Base-by-base conservation (phyloP, 2,888 invertebrate genomes). In the Melanargia galathea region DNA sequence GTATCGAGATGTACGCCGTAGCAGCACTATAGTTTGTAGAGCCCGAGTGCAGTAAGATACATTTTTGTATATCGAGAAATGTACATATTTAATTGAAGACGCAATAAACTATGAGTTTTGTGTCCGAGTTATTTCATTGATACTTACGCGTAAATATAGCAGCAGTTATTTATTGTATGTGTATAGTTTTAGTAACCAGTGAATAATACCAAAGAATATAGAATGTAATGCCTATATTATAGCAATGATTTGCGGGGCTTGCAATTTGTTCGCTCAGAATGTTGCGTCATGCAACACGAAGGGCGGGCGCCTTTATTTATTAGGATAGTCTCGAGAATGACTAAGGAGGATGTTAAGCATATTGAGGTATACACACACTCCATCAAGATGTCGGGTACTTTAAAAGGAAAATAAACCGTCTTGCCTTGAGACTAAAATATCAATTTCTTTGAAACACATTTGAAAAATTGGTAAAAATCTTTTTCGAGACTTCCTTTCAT, bases 131-230 rank as follows among this genome's bases (percentile, higher is more conserved):
- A 48, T 35, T 52, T 64, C 66, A 72, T 68, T 70, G 66, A 73
- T 70, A 71, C 68, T 69, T 69, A 68, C 62, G 62, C 67, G 49
- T 69, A 61, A 64, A 60, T 64, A 67, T 65, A 70, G 71, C 70
- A 68, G 69, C 66, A 72, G 76, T 77, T 79, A 79, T 75, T 79
- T 80, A 80, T 80, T 79, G 71, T 75, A 74, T 74, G 76, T 75
- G 72, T 77, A 74, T 85, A 86, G 84, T 69, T 81, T 81, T 83
- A 86, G 82, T 75, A 73, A 73, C 83, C 85, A 84, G 86, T 88
- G 75, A 88, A 84, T 80, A 78, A 82, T 84, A 90, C 90, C 90
- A 90, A 90, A 90, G 90, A 89, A 73, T 82, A 82, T 52, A 63
- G 52, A 20, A 48, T 45, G 33, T 55, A 60, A 43, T 74, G 30